Evolutionary conservation across 2,797 vertebrate species (phyloP).

Genomic region (Pangasius larnaudii): DNA sequence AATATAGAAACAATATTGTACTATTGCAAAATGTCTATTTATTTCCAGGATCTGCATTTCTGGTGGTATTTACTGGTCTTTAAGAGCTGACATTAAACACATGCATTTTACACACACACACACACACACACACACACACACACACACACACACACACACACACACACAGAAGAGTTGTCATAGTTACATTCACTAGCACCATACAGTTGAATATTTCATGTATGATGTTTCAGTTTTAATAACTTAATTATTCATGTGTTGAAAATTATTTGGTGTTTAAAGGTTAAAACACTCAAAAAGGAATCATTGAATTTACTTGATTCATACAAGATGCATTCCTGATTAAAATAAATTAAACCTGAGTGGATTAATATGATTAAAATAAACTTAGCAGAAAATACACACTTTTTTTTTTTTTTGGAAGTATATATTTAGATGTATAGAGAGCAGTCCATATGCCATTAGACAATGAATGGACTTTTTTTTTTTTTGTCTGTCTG

Average conservation of each 20-base stretch:
- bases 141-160: conserved; percentile 4
- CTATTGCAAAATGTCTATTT: background rate
- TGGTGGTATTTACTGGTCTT: conserved; percentile 10
- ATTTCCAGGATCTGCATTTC: background rate
- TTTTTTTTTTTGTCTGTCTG: background rate
- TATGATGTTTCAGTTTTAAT: background rate
- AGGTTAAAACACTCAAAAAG: background rate
- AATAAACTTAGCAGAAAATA: background rate
- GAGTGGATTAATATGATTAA: background rate
- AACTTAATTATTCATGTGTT: background rate
- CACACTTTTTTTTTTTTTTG: background rate
- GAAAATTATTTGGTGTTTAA: background rate
- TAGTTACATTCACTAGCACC: background rate
- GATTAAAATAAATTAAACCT: background rate
- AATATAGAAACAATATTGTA: background rate
- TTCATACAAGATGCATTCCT: background rate
- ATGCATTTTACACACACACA: background rate
- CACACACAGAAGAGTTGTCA: background rate
- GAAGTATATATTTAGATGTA: background rate
- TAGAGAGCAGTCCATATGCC: background rate
- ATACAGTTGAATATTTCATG: background rate
- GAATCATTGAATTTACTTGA: background rate
- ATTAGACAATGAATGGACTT: background rate
- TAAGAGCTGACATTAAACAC: background rate
- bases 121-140: background rate